Evolutionary conservation across 2,797 vertebrate genomes (phyloP).

Genomic region (Smutsia temminckii): DNA sequence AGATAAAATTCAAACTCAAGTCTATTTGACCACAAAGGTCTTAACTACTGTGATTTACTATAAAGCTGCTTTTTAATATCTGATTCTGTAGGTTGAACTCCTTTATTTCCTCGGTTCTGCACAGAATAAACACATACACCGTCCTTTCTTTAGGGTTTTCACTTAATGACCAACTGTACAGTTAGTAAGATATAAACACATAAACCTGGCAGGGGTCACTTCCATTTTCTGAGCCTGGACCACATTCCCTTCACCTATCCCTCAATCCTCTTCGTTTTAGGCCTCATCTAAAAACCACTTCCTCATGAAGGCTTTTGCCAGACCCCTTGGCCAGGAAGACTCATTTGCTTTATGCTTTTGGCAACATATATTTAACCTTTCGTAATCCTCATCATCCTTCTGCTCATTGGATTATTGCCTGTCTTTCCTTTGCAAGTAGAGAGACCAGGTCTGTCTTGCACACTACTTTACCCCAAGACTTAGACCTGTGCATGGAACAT

Average conservation of each 20-base stretch:
- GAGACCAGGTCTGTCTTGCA: neutral
- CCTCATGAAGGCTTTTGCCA: neutral
- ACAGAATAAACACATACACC: neutral
- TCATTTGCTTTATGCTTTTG: neutral
- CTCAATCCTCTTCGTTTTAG: neutral
- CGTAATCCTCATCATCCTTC: neutral
- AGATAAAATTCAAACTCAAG: neutral
- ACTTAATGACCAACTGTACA: neutral
- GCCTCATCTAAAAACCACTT: neutral
- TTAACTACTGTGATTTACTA: neutral
- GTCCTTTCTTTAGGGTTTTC: neutral
- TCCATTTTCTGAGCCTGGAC: neutral
- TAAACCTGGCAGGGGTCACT: neutral
- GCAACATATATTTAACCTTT: neutral
- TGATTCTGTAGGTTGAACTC: neutral
- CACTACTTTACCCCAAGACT: too few relatives aligned
- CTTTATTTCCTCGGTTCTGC: neutral
- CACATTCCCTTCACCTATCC: accelerated
- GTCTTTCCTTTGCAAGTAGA: neutral
- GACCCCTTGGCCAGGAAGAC: neutral
- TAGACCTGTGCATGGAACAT: neutral
- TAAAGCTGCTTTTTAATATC: neutral
- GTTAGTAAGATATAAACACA: neutral
- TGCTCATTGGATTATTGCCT: neutral
- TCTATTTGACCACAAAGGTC: neutral